phyloP scores from a whole-genome alignment of 2,888 invertebrate species.

The Rhaphigaster nebulosa region DNA sequence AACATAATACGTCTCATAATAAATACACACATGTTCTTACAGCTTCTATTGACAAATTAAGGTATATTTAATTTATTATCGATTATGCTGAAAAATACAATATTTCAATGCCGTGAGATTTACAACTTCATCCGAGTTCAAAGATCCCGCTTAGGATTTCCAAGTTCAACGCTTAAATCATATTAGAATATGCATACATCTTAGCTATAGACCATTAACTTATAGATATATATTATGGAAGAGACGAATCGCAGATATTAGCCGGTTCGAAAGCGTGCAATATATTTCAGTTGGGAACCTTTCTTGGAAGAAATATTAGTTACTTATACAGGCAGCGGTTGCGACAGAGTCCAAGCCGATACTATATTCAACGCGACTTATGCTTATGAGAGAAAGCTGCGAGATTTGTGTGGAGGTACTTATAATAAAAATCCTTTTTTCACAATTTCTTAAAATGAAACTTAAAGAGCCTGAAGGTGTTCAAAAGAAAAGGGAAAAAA shows the following conservation, averaged over 20 bases:
- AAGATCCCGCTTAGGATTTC: background rate
- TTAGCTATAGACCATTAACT: background rate
- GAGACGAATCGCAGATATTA: constrained; percentile 45
- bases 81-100: background rate
- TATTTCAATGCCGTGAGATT: background rate
- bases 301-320: constrained; percentile 41
- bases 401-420: constrained; percentile 28
- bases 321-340: constrained; percentile 34
- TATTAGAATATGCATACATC: constrained; percentile 9
- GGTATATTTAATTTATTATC: background rate
- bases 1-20: background rate
- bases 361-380: constrained; percentile 49
- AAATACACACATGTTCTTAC: background rate
- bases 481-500: background rate
- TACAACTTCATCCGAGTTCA: constrained; percentile 20
- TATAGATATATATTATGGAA: constrained; percentile 39
- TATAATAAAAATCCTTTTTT: constrained; percentile 35
- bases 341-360: background rate
- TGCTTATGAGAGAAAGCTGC: constrained; percentile 52
- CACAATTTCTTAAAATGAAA: background rate
- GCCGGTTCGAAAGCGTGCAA: constrained; percentile 46
- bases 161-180: constrained; percentile 11
- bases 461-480: background rate
- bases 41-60: background rate
- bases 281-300: constrained; percentile 20